Percentiles rank a stretch among this genome's conserved stretches.
Conservation (phyloP, 2,113 vertebrate genomes). For the Leptodactylus fuscus region DNA sequence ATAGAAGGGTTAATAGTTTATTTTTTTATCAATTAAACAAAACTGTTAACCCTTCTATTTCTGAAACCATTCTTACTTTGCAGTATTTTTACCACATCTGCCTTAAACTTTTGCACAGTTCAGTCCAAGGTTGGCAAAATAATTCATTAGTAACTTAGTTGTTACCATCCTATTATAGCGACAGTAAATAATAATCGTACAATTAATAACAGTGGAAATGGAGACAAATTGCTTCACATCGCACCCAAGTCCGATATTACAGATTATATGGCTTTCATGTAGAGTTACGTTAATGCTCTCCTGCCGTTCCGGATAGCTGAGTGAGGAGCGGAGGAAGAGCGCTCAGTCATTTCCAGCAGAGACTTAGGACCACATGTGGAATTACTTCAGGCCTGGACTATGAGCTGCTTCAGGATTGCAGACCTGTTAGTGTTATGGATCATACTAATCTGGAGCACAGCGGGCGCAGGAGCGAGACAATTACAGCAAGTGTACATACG, state of each 20-base stretch:
- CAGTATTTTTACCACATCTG: no score
- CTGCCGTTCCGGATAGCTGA: neutral
- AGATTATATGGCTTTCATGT: neutral
- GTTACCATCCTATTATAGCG: no score
- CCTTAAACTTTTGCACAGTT: no score
- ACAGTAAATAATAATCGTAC: neutral
- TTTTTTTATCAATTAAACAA: no score
- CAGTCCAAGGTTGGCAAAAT: no score
- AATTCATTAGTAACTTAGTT: no score
- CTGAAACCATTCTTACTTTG: no score
- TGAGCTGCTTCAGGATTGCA: neutral
- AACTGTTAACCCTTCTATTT: no score
- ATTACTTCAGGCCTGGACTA: neutral
- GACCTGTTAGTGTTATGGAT: slow-evolving; percentile 7
- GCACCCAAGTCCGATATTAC: no score
- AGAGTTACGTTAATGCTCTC: neutral
- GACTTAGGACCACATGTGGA: neutral
- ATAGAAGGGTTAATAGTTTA: no score
- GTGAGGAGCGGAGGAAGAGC: neutral
- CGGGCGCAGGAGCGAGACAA: neutral
- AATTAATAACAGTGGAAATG: neutral
- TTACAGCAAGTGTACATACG: neutral
- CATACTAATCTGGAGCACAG: slow-evolving; percentile 1
- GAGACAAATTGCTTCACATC: no score
- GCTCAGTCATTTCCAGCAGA: slow-evolving; percentile 8